Conservation (phyloP, 2,113 vertebrate genomes). For the Oryctolagus cuniculus region mOryCun1.1 NC_091440.1:59639001-59639500, state of each 20-base stretch:
- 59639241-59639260: neutral
- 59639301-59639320: neutral
- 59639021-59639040: neutral
- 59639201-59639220: neutral
- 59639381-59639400: neutral
- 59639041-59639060: slow-evolving; percentile 27
- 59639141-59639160: neutral
- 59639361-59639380: neutral
- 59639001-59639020: neutral
- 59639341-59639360: neutral
- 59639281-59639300: slow-evolving; percentile 1
- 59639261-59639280: neutral
- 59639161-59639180: neutral
- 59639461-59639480: neutral
- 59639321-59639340: neutral
- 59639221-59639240: neutral
- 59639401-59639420: neutral
- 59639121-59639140: neutral
- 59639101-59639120: neutral
- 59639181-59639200: neutral
- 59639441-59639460: neutral
- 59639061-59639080: slow-evolving; percentile 34
- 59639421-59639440: neutral
- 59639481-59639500: neutral
- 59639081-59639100: neutral